A percentile compares a stretch with the other conserved stretches of the same genome.
These are phyloP conservation scores for Pseudococcus viburni DNA, from an alignment of 2,888 invertebrate species.

Conservation along the genomic window DNA sequence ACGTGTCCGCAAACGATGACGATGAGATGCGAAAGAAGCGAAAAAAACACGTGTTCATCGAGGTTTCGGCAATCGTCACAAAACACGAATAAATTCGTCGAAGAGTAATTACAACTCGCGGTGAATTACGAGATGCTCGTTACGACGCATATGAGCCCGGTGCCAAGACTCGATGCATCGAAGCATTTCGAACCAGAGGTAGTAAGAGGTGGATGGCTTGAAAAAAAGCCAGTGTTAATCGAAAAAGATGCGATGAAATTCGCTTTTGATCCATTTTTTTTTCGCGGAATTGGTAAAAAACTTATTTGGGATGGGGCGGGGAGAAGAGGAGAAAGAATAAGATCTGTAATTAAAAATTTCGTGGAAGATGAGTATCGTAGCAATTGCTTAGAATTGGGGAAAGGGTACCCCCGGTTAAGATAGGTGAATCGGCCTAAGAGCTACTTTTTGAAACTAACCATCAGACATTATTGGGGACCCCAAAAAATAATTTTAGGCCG, in stretches of 20 bases:
- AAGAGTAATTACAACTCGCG: conserved; percentile 25
- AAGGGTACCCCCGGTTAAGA: too few relatives aligned
- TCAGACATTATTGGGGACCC: too few relatives aligned
- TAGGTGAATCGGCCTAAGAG: too few relatives aligned
- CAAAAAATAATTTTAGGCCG: too few relatives aligned
- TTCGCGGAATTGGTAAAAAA: neutral
- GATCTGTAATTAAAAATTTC: too few relatives aligned
- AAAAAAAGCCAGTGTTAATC: too few relatives aligned
- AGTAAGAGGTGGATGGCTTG: neutral
- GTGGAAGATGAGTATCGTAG: too few relatives aligned
- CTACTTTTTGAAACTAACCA: too few relatives aligned
- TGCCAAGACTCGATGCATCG: neutral
- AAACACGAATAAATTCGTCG: neutral
- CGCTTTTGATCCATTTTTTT: neutral
- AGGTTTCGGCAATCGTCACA: neutral
- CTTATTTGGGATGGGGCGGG: neutral
- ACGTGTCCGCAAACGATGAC: neutral
- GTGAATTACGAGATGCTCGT: conserved; percentile 20
- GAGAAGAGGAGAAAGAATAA: neutral
- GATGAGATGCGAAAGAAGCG: neutral
- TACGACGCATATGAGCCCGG: neutral
- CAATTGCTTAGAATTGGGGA: too few relatives aligned
- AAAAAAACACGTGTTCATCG: conserved; percentile 4
- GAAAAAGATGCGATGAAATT: too few relatives aligned
- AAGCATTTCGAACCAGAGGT: neutral